These are phyloP conservation scores for Chorisops tibialis DNA, from an alignment of 2,888 invertebrate genomes.

Conservation along the genomic window DNA sequence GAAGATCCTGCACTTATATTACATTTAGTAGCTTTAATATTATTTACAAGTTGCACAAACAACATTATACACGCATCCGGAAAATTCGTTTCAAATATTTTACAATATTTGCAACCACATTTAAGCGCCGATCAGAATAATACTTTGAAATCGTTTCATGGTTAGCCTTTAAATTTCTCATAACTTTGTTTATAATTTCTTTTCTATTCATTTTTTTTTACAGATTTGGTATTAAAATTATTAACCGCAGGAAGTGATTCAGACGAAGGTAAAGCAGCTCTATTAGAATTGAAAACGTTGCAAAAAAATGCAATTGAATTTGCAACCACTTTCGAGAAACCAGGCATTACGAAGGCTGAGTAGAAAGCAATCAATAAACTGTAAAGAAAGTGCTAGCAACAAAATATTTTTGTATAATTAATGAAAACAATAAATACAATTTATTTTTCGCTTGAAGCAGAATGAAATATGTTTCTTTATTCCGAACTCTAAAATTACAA, in stretches of 20 bases:
- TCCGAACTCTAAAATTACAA: too few relatives aligned
- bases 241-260: constrained; percentile 56
- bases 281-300: background rate
- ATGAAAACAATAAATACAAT: too few relatives aligned
- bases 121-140: constrained; percentile 64
- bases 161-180: constrained; percentile 58
- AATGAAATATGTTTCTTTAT: too few relatives aligned
- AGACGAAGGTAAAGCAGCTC: constrained; percentile 52
- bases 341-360: constrained; percentile 44
- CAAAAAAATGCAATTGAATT: constrained; percentile 10
- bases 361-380: background rate
- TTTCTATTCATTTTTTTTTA: constrained; percentile 30
- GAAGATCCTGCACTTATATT: constrained; percentile 75
- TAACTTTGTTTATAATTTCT: background rate
- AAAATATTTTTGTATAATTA: too few relatives aligned
- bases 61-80: constrained; percentile 90
- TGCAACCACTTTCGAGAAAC: constrained; percentile 24
- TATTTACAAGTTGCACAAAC: constrained; percentile 78
- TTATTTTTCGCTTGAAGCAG: too few relatives aligned
- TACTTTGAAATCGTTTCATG: constrained; percentile 70
- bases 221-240: constrained; percentile 65
- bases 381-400: too few relatives aligned
- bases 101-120: constrained; percentile 68
- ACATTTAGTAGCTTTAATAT: constrained; percentile 71
- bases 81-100: constrained; percentile 80